These are phyloP conservation scores for Oceanodroma tethys DNA, from an alignment of 2,113 vertebrate genomes.

Conservation along the genomic window DNA sequence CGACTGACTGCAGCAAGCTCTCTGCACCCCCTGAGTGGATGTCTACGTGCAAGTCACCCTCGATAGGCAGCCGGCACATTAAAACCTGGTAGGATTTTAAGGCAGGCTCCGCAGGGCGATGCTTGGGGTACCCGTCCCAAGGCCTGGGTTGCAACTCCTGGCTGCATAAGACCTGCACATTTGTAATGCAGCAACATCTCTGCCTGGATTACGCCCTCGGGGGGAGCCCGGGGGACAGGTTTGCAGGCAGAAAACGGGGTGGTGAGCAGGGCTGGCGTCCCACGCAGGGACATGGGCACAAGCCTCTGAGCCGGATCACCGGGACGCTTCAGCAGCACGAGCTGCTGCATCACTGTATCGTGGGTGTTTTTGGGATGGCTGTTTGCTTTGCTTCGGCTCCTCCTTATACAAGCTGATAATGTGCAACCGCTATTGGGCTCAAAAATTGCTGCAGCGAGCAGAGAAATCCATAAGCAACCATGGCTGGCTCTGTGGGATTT, in stretches of 20 bases:
- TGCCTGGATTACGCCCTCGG: not conserved
- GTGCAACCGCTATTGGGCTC: rapidly evolving
- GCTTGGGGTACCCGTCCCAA: not conserved
- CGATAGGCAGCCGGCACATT: not conserved
- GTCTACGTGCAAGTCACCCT: not conserved
- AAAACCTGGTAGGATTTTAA: not conserved
- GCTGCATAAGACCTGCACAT: not conserved
- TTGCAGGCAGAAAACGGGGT: not conserved
- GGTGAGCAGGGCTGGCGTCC: not conserved
- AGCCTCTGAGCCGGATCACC: not conserved
- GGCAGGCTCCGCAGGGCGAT: rapidly evolving
- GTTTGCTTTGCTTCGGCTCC: not conserved
- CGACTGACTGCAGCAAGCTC: not conserved
- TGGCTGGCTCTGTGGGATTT: not conserved
- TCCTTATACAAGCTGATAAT: not conserved
- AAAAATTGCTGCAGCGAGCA: not conserved
- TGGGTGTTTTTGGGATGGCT: not conserved
- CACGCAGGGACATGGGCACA: rapidly evolving
- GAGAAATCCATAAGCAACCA: not conserved
- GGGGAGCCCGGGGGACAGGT: not conserved
- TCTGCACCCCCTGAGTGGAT: not conserved
- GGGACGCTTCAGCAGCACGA: not conserved
- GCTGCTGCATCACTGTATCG: not conserved
- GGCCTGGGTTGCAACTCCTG: not conserved
- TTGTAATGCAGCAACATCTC: not conserved